These are phyloP conservation scores for Eugnorisma glareosa DNA, from an alignment of 2,888 invertebrate species.

Conservation along the genomic window DNA sequence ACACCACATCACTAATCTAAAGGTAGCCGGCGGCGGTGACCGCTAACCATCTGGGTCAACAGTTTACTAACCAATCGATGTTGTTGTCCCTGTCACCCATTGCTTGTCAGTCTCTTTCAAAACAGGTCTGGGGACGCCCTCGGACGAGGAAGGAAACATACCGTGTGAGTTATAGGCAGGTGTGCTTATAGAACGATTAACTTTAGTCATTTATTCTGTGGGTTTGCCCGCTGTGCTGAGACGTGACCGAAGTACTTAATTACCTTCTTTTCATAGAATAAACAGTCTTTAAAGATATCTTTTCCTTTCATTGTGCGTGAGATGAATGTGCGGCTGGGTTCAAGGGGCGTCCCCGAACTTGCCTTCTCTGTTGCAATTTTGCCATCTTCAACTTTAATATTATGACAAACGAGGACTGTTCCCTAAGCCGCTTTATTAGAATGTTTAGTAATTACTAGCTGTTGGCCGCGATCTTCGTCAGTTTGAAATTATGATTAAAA, in stretches of 20 bases:
- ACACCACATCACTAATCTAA: no score
- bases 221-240: neutral
- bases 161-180: neutral
- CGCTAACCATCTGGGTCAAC: neutral
- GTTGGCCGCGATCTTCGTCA: no score
- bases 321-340: neutral
- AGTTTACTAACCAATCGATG: neutral
- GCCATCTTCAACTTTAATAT: no score
- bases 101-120: no score
- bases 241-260: no score
- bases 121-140: neutral
- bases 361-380: neutral
- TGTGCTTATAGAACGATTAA: neutral
- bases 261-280: neutral
- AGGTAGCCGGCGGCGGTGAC: no score
- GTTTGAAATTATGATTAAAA: no score
- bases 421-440: no score
- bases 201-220: neutral
- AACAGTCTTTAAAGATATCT: neutral
- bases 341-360: neutral
- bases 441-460: no score
- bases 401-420: no score
- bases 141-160: constrained; percentile 27
- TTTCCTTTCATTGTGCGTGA: neutral
- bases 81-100: neutral